phyloP scores from a whole-genome alignment of 1,140 invertebrate species.

The Wiebesia pumilae region DNA sequence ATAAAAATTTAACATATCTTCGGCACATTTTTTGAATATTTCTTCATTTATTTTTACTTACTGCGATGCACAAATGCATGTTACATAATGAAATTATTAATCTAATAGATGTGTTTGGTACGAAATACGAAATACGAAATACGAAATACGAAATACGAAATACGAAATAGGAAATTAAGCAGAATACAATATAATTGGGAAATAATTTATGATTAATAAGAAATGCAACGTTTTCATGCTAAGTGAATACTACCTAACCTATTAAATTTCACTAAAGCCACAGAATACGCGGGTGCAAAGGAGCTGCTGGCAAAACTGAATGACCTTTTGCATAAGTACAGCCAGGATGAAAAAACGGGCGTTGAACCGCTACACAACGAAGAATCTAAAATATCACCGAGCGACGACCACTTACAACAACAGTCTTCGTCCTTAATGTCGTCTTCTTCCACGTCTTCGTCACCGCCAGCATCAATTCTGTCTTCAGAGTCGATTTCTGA shows the following conservation, averaged over 20 bases:
- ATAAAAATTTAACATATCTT: too few relatives aligned
- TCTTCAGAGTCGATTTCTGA: not conserved
- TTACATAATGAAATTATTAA: too few relatives aligned
- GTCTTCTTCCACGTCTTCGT: not conserved
- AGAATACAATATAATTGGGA: too few relatives aligned
- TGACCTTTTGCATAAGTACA: constrained; percentile 67
- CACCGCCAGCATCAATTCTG: not conserved
- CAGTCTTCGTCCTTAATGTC: not conserved
- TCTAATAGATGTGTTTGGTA: too few relatives aligned
- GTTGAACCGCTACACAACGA: not conserved
- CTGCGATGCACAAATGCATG: too few relatives aligned
- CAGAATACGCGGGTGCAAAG: constrained; percentile 41
- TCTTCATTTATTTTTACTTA: too few relatives aligned
- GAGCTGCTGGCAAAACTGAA: constrained; percentile 63
- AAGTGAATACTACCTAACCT: not conserved
- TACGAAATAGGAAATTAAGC: too few relatives aligned
- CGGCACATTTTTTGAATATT: too few relatives aligned
- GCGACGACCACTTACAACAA: not conserved
- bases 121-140: too few relatives aligned
- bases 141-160: not conserved
- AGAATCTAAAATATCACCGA: not conserved
- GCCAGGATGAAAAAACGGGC: constrained; percentile 46
- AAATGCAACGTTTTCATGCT: not conserved
- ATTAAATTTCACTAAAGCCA: constrained; percentile 22
- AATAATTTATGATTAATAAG: not conserved